phyloP scores from a whole-genome alignment of 2,797 vertebrate genomes.

The Cynopterus sphinx region DNA sequence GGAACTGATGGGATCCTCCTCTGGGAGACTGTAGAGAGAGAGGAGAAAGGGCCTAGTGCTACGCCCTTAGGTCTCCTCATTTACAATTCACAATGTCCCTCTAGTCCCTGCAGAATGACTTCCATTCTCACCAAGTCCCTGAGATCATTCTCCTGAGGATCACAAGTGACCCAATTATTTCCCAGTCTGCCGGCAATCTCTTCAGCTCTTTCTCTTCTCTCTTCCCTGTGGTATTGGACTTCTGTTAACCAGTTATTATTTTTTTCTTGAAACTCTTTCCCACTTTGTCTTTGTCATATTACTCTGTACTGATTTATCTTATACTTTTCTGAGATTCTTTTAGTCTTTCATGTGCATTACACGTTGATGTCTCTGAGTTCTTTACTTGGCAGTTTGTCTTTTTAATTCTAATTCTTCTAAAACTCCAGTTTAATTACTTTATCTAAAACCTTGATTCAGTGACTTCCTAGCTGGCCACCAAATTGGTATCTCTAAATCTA shows the following conservation, averaged over 20 bases:
- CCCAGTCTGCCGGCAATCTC: background rate
- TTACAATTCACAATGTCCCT: background rate
- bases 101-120: background rate
- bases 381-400: background rate
- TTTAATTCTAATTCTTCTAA: background rate
- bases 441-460: background rate
- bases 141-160: background rate
- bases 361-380: background rate
- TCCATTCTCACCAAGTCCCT: background rate
- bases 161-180: background rate
- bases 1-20: background rate
- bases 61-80: background rate
- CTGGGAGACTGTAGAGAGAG: background rate
- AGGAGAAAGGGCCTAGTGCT: background rate
- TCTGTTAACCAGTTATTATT: background rate
- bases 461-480: background rate
- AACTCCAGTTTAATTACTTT: background rate
- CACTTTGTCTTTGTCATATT: background rate
- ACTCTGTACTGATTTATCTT: background rate
- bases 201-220: background rate
- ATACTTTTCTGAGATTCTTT: background rate
- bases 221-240: background rate
- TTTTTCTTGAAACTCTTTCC: background rate
- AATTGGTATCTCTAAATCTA: background rate
- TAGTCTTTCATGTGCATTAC: background rate